Base-by-base conservation (phyloP, 2,888 invertebrate genomes). In the Apodemia duryi region DNA sequence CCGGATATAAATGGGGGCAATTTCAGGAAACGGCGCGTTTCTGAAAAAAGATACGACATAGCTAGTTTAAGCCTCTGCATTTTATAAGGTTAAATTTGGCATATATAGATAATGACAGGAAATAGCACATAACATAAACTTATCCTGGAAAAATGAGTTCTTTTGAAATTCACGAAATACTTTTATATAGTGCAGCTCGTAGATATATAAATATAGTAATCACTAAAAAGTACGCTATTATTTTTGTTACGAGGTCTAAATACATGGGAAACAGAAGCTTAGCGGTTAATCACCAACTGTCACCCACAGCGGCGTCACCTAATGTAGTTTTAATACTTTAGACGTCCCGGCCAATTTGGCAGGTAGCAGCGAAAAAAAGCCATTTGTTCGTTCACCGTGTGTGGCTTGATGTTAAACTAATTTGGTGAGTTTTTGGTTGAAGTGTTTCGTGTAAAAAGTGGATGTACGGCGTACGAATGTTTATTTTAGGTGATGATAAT, bases 311-410 rank as follows among this genome's bases (percentile, higher is more conserved):
- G 54, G 70, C 73, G 73, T 73, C 74, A 74, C 74, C 83, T 89
- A 89, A 90, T 90, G 90, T 81, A 65, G 77, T 89, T 89, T 88
- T 90, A 90, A 90, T 90, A 87, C 76, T 75, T 43, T 71, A 74
- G 74, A 74, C 75, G 71, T 75, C 72, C 71, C 72, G 75, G 75
- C 78, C 81, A 86, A 88, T 90, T 90, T 87, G 80, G 82, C 74
- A 71, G 74, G 76, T 75, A 74, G 72, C 71, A 71, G 75, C 77
- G 77, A 80, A 85, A 86, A 87, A 87, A 84, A 77, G 72, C 76
- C 79, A 83, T 84, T 87, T 84, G 76, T 77, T 75, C 76, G 71
- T 74, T 73, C 82, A 78, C 83, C 81, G 84, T 84, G 84, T 84
- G 84, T 81, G 84, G 82, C 80, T 80, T 86, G 84, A 85, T 84